A percentile compares a stretch with the other conserved stretches of the same genome.
phyloP scores from a whole-genome alignment of 2,888 invertebrate species.

The Melieria picta region DNA sequence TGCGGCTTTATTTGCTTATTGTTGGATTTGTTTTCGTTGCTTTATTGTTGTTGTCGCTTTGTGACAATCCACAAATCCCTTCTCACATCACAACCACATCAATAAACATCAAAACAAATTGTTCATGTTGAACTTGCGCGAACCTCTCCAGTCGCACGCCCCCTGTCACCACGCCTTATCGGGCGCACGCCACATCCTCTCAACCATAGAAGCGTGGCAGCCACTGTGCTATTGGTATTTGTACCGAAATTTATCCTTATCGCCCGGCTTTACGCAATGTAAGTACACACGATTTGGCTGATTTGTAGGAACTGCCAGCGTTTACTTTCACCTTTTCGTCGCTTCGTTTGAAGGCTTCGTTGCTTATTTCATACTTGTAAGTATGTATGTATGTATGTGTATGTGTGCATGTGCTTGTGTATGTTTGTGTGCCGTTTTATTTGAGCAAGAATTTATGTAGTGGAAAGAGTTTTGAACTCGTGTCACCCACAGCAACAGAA shows the following conservation, averaged over 20 bases:
- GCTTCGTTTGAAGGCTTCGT: too few relatives aligned
- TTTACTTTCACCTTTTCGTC: too few relatives aligned
- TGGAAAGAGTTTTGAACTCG: neutral
- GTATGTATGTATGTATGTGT: neutral
- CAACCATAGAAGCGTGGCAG: too few relatives aligned
- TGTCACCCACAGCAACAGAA: neutral
- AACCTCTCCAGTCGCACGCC: neutral
- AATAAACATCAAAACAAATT: conserved; percentile 22
- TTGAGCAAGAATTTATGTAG: too few relatives aligned
- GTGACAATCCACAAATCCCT: conserved; percentile 20
- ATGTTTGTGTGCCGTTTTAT: neutral
- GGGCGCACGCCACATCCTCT: neutral
- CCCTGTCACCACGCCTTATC: neutral
- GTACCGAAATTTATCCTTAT: too few relatives aligned
- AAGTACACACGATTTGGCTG: too few relatives aligned
- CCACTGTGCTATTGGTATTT: too few relatives aligned
- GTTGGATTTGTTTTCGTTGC: neutral
- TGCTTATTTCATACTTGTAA: too few relatives aligned
- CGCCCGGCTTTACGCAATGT: too few relatives aligned
- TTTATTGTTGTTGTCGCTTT: neutral
- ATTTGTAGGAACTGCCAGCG: too few relatives aligned
- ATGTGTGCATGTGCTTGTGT: neutral
- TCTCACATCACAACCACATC: conserved; percentile 9
- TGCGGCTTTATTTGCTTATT: neutral
- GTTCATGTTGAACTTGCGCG: neutral